Conservation (phyloP, 2,888 invertebrate genomes). For the Syritta pipiens region DNA sequence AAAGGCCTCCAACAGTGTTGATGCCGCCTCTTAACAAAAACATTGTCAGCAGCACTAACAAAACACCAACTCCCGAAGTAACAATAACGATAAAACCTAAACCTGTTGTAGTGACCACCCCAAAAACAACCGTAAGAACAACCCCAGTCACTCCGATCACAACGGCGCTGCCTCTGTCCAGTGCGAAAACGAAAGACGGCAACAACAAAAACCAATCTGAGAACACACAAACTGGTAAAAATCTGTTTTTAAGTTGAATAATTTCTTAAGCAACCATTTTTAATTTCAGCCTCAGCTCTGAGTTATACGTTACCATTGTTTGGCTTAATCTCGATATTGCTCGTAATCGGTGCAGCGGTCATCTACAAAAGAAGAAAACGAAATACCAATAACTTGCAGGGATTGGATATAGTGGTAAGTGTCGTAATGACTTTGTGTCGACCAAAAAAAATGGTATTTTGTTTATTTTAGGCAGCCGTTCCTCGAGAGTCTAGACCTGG, state of each 20-base stretch:
- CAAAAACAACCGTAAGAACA: background rate
- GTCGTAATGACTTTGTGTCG: background rate
- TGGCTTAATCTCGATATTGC: slow-evolving; percentile 23
- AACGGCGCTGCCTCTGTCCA: background rate
- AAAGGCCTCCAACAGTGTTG: background rate
- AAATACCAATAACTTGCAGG: slow-evolving; percentile 29
- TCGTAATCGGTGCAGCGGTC: slow-evolving; percentile 26
- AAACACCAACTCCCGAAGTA: background rate
- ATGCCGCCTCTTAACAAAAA: slow-evolving; percentile 17
- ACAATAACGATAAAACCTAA: background rate
- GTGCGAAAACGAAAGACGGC: slow-evolving; percentile 22
- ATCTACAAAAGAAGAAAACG: slow-evolving; percentile 43
- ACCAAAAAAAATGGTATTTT: background rate
- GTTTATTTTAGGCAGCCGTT: slow-evolving; percentile 20
- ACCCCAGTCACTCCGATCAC: background rate
- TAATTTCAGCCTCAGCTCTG: slow-evolving; percentile 36
- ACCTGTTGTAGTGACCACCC: background rate
- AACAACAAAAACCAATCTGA: slow-evolving; percentile 15
- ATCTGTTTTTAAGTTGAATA: background rate
- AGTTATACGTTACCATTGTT: slow-evolving; percentile 37
- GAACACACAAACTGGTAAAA: slow-evolving; percentile 21
- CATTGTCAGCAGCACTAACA: slow-evolving; percentile 23
- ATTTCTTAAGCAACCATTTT: background rate
- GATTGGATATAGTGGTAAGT: slow-evolving; percentile 50
- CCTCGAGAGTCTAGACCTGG: slow-evolving; percentile 54